phyloP scores from a whole-genome alignment of 2,113 vertebrate genomes.

The Hyaena hyaena region DNA sequence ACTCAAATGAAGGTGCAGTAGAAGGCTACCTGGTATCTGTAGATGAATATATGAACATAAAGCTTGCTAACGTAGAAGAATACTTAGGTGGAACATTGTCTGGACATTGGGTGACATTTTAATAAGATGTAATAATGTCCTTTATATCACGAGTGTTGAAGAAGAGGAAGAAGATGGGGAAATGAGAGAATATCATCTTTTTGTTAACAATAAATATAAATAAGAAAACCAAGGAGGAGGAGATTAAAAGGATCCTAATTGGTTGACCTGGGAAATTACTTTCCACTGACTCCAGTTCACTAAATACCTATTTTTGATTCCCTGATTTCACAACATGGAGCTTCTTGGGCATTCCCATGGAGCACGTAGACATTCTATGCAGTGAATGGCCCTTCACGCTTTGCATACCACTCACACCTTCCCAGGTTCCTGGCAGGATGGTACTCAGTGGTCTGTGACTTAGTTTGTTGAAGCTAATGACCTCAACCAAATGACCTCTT shows the following conservation, averaged over 20 bases:
- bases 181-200: slow-evolving; percentile 88
- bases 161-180: slow-evolving; percentile 98
- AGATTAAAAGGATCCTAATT: not conserved
- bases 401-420: not conserved
- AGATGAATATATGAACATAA: not conserved
- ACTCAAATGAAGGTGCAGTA: not conserved
- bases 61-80: not conserved
- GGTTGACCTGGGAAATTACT: not conserved
- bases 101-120: not conserved
- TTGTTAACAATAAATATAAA: not conserved
- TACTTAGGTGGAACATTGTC: not conserved
- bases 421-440: not conserved
- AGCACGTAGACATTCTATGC: not conserved
- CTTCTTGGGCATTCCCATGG: not conserved
- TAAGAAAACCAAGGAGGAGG: slow-evolving; percentile 54
- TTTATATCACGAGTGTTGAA: slow-evolving; percentile 97
- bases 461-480: not conserved
- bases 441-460: not conserved
- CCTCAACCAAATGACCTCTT: not conserved
- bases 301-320: not conserved
- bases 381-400: not conserved
- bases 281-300: not conserved
- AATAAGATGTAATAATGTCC: slow-evolving; percentile 90
- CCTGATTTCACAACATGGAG: not conserved
- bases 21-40: not conserved